Evolutionary conservation across 2,113 vertebrate species (phyloP), one percentile per base, ranked within the genome.

Genomic region (Gambusia holbrooki): DNA sequence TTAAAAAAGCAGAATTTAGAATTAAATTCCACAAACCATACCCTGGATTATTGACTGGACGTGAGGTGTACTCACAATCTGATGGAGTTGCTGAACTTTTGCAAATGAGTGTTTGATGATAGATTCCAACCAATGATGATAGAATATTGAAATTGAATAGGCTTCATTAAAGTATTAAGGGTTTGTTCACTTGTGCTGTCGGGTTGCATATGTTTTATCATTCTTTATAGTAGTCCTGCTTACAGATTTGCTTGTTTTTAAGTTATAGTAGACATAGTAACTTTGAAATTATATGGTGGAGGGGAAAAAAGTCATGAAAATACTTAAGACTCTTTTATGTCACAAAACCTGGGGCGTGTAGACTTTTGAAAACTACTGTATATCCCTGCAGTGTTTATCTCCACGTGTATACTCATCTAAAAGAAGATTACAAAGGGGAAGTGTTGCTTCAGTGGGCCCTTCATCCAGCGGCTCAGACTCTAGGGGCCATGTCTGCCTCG

Each of bases 381-480:
- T 25, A 80, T 73, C 51, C 66, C 73, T 68, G 61, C 69, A 13
- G 30, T 74, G 74, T 77, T 29, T 71, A 51, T 35, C 35, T 71
- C 79, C 78, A 76, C 80, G 86, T 81, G 74, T 71, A 64, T 54
- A 25, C 51, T 6, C 45, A 19, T 48, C 25, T 25, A 62, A 61
- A 77, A 68, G 72, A 78, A 82, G 81, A 51, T 80, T 79, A 81
- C 76, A 89, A 67, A 80, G 10, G 5, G 65, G 27, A 8, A 78
- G 19, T 80, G 74, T 84, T 79, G 69, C 69, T 79, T 81, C 54
- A 69, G 75, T 84, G 71, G 82, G 85, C 86, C 86, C 79, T 85
- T 74, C 76, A 74, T 63, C 66, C 81, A 78, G 65, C 61, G 69
- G 32, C 48, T 79, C 71, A 77, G 70, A 68, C 77, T 64, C 17